Percentiles rank a stretch among this genome's conserved stretches.
phyloP scores from a whole-genome alignment of 2,113 vertebrate genomes.

The Origma solitaria region DNA sequence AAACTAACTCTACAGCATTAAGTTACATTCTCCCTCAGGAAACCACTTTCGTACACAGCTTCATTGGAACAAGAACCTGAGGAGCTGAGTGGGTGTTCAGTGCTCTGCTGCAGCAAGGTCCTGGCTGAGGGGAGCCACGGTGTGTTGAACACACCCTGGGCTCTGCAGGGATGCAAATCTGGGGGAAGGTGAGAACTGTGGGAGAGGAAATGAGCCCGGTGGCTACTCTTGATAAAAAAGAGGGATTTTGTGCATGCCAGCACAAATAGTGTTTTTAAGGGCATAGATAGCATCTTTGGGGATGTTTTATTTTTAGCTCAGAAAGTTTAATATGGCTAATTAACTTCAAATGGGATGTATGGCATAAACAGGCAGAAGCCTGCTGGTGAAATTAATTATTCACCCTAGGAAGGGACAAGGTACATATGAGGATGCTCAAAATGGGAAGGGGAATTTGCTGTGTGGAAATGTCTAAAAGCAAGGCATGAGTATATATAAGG shows the following conservation, averaged over 20 bases:
- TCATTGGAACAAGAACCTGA: not conserved
- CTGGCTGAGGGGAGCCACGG: not conserved
- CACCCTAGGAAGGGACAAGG: conserved; percentile 13
- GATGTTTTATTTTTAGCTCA: conserved; percentile 34
- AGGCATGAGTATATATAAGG: too few species aligned
- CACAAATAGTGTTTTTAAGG: conserved; percentile 10
- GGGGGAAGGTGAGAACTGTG: not conserved
- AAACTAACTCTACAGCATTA: not conserved
- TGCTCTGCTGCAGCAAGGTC: not conserved
- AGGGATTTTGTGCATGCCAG: not conserved
- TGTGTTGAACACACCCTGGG: not conserved
- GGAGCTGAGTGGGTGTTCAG: not conserved
- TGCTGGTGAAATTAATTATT: conserved; percentile 50
- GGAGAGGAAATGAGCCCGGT: not conserved
- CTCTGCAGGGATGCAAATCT: not conserved
- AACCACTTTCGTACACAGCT: not conserved
- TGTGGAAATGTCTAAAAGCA: not conserved
- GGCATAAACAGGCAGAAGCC: conserved; percentile 19
- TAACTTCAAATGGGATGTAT: conserved; percentile 4
- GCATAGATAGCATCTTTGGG: not conserved
- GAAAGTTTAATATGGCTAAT: not conserved
- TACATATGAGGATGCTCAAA: not conserved
- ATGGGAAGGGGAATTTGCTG: not conserved
- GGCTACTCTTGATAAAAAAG: not conserved
- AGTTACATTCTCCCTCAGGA: not conserved